phyloP scores from a whole-genome alignment of 2,113 vertebrate species.

The Bombycilla garrulus region DNA sequence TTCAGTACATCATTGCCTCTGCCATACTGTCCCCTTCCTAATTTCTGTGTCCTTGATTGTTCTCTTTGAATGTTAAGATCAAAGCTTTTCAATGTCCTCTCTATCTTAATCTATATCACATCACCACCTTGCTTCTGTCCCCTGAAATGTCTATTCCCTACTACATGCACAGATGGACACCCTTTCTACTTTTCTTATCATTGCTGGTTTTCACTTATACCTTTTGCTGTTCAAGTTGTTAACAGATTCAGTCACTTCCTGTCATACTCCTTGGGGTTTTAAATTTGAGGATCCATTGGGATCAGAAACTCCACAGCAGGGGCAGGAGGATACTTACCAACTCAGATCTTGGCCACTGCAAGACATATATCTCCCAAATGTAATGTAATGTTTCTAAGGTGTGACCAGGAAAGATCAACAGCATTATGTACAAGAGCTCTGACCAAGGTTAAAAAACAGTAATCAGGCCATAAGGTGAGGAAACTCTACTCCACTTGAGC shows the following conservation, averaged over 20 bases:
- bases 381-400: too few relatives aligned
- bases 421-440: background rate
- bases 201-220: background rate
- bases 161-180: background rate
- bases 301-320: background rate
- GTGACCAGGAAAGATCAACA: background rate
- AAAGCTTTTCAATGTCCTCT: background rate
- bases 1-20: background rate
- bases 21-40: background rate
- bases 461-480: background rate
- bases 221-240: background rate
- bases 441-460: background rate
- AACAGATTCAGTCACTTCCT: background rate
- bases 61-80: background rate
- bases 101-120: background rate
- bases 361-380: too few relatives aligned
- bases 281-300: background rate
- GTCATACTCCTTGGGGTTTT: background rate
- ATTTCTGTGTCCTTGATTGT: background rate
- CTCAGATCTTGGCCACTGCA: background rate
- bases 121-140: background rate
- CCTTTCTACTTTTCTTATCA: background rate
- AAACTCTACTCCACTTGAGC: background rate
- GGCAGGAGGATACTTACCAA: background rate
- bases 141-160: background rate